Base-by-base conservation (phyloP, 2,797 vertebrate genomes). In the Microctenopoma stevenorrisi region DNA sequence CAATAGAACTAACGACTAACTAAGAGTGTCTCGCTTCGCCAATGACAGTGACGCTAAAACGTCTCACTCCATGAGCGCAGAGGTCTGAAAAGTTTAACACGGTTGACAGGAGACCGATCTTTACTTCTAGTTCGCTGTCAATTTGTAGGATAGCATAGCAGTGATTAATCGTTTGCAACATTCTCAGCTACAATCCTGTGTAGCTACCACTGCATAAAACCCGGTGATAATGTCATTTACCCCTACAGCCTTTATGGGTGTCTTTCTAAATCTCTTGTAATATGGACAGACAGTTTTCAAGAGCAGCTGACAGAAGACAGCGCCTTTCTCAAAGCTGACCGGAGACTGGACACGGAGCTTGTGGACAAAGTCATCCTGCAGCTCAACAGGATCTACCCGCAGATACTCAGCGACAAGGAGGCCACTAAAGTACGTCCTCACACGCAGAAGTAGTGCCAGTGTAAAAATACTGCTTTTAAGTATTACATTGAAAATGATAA, bases 341-440 rank as follows among this genome's bases (percentile, higher is more conserved):
- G 86, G 30, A 91, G 93, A 51, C 83, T 99, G 85, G 96, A 95
- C 50, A 96, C 97, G 4, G 96, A 96, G 56, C 92, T 95, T 72
- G 93, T 97, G 56, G 98, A 99, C 85, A 98, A 94, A 93, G 90
- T 99, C 56, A 93, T 98, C 74, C 94, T 99, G 63, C 98, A 99
- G 91, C 95, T 99, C 48, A 99, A 99, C 88, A 94, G 98, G 76
- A 97, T 98, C 90, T 96, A 98, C 86, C 98, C 98, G 4, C 97
- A 99, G 89, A 95, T 99, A 81, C 96, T 99, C 67, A 94, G 92
- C n/a, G 95, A 99, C 91, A 95, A 95, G 81, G 97, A 99, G 85
- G 97, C 98, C 6, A 95, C 96, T 84, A 97, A 89, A 94, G 98
- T 98, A 89, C 86, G 83, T 71, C 40, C 8, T 56, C 22, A 4